These are phyloP conservation scores for Pristis pectinata DNA, from an alignment of 2,797 vertebrate species.

Conservation along the genomic window DNA sequence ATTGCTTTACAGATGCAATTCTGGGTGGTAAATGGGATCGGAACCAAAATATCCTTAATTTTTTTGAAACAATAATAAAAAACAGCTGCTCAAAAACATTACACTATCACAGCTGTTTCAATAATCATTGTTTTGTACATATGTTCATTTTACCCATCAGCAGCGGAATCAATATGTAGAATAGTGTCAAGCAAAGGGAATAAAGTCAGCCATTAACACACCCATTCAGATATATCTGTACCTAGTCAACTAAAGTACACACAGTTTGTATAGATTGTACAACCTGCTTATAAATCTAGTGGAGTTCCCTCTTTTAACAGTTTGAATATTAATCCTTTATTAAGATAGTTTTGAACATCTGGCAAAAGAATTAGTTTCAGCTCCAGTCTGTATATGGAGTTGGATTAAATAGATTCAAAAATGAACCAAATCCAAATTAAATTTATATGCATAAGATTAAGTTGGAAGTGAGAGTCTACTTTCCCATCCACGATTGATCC, in stretches of 20 bases:
- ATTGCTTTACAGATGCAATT: background rate
- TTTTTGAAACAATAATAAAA: background rate
- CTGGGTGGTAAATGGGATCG: slow-evolving; percentile 13
- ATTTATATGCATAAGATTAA: slow-evolving; percentile 33
- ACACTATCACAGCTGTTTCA: slow-evolving; percentile 25
- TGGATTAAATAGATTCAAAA: slow-evolving; percentile 32
- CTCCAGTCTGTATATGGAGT: slow-evolving; percentile 1
- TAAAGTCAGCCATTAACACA: background rate
- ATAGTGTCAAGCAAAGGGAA: background rate
- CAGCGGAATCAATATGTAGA: background rate
- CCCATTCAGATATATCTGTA: background rate
- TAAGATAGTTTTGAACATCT: slow-evolving; percentile 33
- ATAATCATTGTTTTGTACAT: slow-evolving; percentile 11
- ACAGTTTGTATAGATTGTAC: background rate
- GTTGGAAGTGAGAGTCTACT: background rate
- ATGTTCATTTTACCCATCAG: background rate
- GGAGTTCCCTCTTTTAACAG: background rate
- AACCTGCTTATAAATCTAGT: background rate
- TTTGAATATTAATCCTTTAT: background rate
- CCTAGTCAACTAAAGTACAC: background rate
- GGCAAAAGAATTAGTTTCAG: slow-evolving; percentile 28
- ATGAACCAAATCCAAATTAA: slow-evolving; percentile 30
- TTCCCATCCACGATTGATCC: slow-evolving; percentile 19
- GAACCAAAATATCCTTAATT: slow-evolving; percentile 7
- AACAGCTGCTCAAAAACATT: slow-evolving; percentile 24